Percentiles rank a stretch among this genome's conserved stretches.
Conservation (phyloP, 2,113 vertebrate species). For the Morone chrysops region DNA sequence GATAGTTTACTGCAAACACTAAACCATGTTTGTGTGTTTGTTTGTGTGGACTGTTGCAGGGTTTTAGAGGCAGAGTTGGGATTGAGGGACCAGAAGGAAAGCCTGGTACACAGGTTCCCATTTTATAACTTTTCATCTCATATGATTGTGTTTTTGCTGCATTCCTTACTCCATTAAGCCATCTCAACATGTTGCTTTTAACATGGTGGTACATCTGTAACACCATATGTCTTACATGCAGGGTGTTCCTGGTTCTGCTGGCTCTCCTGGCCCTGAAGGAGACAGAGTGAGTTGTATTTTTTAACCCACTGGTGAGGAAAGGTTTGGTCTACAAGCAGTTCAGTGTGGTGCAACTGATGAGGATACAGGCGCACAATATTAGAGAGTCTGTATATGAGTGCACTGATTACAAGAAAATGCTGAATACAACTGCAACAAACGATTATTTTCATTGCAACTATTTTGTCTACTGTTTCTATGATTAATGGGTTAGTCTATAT, state of each 20-base stretch:
- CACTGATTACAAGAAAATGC: neutral
- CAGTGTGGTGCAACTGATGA: neutral
- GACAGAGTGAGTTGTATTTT: slow-evolving; percentile 76
- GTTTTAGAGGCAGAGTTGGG: slow-evolving; percentile 80
- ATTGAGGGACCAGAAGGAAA: slow-evolving; percentile 82
- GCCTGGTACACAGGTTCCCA: slow-evolving; percentile 86
- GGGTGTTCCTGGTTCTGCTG: slow-evolving; percentile 77
- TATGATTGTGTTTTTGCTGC: slow-evolving; percentile 22
- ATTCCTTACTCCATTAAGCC: neutral
- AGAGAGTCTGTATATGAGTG: neutral
- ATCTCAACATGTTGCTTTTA: slow-evolving; percentile 7
- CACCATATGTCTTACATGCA: slow-evolving; percentile 55
- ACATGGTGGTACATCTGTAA: neutral
- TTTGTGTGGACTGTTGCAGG: slow-evolving; percentile 72
- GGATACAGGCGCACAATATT: neutral
- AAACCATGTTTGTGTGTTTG: slow-evolving; percentile 11
- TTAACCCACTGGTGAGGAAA: neutral
- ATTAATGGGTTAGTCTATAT: too few relatives aligned
- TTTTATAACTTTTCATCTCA: slow-evolving; percentile 75
- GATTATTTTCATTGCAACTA: too few relatives aligned
- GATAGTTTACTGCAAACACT: neutral
- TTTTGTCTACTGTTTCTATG: too few relatives aligned
- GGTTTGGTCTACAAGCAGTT: neutral
- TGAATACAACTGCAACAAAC: too few relatives aligned
- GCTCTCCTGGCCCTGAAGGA: slow-evolving; percentile 79